Evolutionary conservation across 2,113 vertebrate species (phyloP), one percentile per base, ranked within the genome.

Genomic region (Leucosticte australis): DNA sequence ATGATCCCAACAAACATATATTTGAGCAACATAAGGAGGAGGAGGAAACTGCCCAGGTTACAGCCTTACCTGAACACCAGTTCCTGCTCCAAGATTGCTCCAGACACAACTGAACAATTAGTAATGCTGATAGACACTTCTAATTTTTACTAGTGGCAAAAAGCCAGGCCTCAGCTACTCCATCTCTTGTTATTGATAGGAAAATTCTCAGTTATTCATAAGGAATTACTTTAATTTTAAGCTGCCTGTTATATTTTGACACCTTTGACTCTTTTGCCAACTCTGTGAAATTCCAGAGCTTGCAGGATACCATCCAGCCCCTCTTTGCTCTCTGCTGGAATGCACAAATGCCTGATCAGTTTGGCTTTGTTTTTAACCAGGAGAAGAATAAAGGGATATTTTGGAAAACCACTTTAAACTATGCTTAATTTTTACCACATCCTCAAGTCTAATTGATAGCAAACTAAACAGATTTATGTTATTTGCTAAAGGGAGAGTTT

Each of bases 231-330:
- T 87, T 20, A 28, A 33, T 68, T 64, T 90, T n/a, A 65, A 7
- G 27, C 17, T 31, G 7, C 10, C 27, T 6, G 41, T 35, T 69
- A 2, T 8, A 56, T 59, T 67, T 81, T 0, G 0, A 68, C 55
- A 39, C 8, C 16, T 68, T 62, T 10, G 15, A 52, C 18, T 49
- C 41, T 73, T 75, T 47, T 67, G 35, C 50, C 47, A 91, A 6
- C 11, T 47, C n/a, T 3, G 56, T 3, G 44, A 33, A 76, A 77
- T 73, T 50, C 59, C 82, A 69, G 37, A 76, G 42, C 31, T 56
- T 44, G 42, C 56, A 67, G 71, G 37, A 73, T 8, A 73, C 11
- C 55, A 79, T 8, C 24, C 83, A 76, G 53, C 8, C 63, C 30
- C 30, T 46, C 35, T 74, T 37, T 19, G 28, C 57, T 62, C 63